Conservation (phyloP, 2,888 invertebrate genomes). For the Noctuana brunneofusca region DNA sequence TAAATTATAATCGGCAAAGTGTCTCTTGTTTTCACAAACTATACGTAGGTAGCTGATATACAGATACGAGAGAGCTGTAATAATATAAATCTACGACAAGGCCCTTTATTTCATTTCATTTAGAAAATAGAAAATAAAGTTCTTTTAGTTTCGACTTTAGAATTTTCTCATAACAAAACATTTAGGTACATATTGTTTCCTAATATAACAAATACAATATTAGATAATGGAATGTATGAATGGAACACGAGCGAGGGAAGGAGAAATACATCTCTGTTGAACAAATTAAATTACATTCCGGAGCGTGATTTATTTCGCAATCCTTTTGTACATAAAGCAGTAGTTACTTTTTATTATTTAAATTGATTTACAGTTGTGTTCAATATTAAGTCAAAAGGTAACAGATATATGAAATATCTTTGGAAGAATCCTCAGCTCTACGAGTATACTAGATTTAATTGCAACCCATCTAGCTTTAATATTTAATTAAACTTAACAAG, state of each 20-base stretch:
- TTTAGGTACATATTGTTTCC: background rate
- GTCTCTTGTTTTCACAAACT: too few species aligned
- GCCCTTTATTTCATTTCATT: background rate
- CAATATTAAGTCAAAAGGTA: too few species aligned
- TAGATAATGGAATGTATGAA: constrained; percentile 18
- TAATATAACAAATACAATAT: constrained; percentile 18
- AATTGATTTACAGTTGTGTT: background rate
- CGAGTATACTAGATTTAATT: too few species aligned
- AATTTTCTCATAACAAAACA: background rate
- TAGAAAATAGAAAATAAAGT: background rate
- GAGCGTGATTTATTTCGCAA: constrained; percentile 18
- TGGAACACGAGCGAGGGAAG: background rate
- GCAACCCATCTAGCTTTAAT: too few species aligned
- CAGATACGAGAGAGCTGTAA: too few species aligned
- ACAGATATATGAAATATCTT: too few species aligned
- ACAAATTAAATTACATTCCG: constrained; percentile 27
- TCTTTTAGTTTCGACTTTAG: background rate
- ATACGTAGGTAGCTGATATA: too few species aligned
- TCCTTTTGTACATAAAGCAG: constrained; percentile 12
- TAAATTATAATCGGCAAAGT: too few species aligned
- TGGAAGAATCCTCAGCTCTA: too few species aligned
- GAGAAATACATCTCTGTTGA: constrained; percentile 13
- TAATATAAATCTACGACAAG: background rate
- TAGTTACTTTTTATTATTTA: background rate
- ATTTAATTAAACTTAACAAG: too few species aligned